A percentile compares a stretch with the other conserved stretches of the same genome.
Evolutionary conservation across 30 jellyfish, hydroid and myxozoan species (phyloP).

Genomic region (Aurelia sp.): DNA sequence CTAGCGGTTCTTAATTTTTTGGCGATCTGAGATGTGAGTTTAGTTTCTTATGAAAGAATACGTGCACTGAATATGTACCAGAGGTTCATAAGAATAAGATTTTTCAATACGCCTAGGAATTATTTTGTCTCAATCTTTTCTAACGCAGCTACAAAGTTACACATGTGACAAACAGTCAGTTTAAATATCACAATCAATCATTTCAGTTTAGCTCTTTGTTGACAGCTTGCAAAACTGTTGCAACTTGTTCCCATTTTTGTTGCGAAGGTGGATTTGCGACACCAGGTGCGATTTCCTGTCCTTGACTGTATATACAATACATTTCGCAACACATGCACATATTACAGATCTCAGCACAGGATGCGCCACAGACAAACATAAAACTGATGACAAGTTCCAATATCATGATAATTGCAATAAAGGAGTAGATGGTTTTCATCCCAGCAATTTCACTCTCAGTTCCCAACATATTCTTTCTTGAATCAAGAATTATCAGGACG

Average conservation of each 20-base stretch:
- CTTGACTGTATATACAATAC: slow-evolving; percentile 26
- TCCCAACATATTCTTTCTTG: background rate
- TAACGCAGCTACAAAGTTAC: too few relatives aligned
- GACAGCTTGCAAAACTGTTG: background rate
- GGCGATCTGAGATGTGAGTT: too few relatives aligned
- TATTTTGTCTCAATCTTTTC: too few relatives aligned
- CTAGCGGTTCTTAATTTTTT: too few relatives aligned
- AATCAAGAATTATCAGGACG: slow-evolving; percentile 3
- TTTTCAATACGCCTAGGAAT: too few relatives aligned
- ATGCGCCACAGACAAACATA: slow-evolving; percentile 28
- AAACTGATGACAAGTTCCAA: slow-evolving; percentile 12
- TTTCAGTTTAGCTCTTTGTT: too few relatives aligned
- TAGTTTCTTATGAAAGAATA: too few relatives aligned
- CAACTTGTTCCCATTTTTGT: slow-evolving; percentile 41
- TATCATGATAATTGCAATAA: background rate
- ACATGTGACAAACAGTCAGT: too few relatives aligned
- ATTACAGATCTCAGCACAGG: slow-evolving; percentile 14
- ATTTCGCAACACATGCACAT: slow-evolving; percentile 31
- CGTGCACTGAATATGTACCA: too few relatives aligned
- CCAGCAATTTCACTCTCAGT: background rate
- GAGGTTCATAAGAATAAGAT: too few relatives aligned
- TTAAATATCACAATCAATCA: too few relatives aligned
- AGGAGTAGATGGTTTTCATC: slow-evolving; percentile 5
- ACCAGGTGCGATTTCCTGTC: slow-evolving; percentile 56
- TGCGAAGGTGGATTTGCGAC: slow-evolving; percentile 62